A percentile compares a stretch with the other conserved stretches of the same genome.
These are phyloP conservation scores for Neodontobutis hainanensis DNA, from an alignment of 2,113 vertebrate species.

Conservation along the genomic window DNA sequence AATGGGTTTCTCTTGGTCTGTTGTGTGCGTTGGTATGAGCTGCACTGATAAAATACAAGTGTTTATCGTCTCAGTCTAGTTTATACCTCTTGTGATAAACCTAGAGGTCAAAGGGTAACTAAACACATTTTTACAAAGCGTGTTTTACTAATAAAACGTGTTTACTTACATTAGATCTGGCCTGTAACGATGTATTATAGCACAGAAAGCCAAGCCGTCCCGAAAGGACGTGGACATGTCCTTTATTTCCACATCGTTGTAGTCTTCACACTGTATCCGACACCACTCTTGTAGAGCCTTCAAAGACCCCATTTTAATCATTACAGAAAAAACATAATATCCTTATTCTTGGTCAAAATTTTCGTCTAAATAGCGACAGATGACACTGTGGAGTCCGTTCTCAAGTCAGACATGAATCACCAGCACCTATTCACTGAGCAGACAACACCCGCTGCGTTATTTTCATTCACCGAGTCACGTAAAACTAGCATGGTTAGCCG, in stretches of 20 bases:
- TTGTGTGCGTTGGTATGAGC: no score
- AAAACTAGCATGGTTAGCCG: slow-evolving; percentile 30
- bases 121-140: no score
- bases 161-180: slow-evolving; percentile 93
- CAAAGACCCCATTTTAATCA: slow-evolving; percentile 86
- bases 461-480: slow-evolving; percentile 38
- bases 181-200: slow-evolving; percentile 92
- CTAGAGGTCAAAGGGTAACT: not conserved
- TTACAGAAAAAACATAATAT: slow-evolving; percentile 11
- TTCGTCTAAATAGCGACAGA: slow-evolving; percentile 1
- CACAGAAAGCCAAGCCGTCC: slow-evolving; percentile 95
- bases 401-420: slow-evolving; percentile 25
- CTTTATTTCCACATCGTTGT: slow-evolving; percentile 86
- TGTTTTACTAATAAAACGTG: rapidly evolving
- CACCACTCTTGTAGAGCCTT: slow-evolving; percentile 94
- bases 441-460: slow-evolving; percentile 62
- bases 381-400: slow-evolving; percentile 7
- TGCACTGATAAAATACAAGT: no score
- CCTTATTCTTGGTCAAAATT: not conserved
- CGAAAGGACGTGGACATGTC: slow-evolving; percentile 95
- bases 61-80: no score
- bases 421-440: slow-evolving; percentile 16
- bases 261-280: slow-evolving; percentile 86
- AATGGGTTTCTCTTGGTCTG: no score
- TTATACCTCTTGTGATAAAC: not conserved